phyloP scores from a whole-genome alignment of 2,888 invertebrate species.

The Zootermopsis nevadensis region DNA sequence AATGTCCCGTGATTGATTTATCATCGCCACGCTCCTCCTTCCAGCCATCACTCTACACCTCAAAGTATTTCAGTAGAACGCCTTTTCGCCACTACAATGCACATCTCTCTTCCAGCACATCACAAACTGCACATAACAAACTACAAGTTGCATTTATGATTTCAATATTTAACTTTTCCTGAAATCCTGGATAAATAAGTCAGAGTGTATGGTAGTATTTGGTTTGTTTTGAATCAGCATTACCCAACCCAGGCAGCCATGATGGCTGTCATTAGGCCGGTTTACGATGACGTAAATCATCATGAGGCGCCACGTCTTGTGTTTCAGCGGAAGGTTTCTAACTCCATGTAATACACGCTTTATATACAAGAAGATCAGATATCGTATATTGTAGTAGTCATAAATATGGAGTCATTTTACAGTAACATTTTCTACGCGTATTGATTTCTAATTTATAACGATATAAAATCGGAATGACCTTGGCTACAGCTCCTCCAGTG shows the following conservation, averaged over 20 bases:
- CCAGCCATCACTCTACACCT: not conserved
- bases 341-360: not conserved
- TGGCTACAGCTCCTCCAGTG: constrained; percentile 45
- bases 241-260: constrained; percentile 45
- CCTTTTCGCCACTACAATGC: not conserved
- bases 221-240: constrained; percentile 45
- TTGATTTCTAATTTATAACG: not conserved
- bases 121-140: not conserved
- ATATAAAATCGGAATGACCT: constrained; percentile 30
- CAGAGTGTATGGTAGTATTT: not conserved
- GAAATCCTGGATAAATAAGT: not conserved
- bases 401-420: not conserved
- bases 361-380: not conserved
- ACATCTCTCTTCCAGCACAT: not conserved
- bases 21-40: constrained; percentile 41
- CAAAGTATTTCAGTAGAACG: not conserved
- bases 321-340: not conserved
- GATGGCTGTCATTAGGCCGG: constrained; percentile 49
- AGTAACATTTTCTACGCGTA: not conserved
- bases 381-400: not conserved
- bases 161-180: not conserved
- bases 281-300: constrained; percentile 50
- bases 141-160: not conserved
- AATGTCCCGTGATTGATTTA: constrained; percentile 44
- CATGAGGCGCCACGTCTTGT: constrained; percentile 39